Evolutionary conservation across 2,797 vertebrate genomes (phyloP), one percentile per base, ranked within the genome.

Genomic region (Decapterus maruadsi): DNA sequence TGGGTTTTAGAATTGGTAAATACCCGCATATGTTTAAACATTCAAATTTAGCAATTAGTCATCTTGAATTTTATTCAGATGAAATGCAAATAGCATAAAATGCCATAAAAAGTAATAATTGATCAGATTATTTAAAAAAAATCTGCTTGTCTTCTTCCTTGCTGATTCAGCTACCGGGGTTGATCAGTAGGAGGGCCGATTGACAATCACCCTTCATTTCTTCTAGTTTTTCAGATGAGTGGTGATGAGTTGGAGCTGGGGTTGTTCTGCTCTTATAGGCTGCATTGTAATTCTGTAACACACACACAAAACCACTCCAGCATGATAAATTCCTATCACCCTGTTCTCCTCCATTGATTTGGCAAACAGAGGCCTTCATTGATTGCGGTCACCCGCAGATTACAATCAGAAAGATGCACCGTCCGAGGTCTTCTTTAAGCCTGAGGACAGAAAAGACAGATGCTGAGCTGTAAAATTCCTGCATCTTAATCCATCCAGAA

Each of bases 331-430:
- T 84, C 59, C 34, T 46, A 48, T 86, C 78, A 87, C 67, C 82
- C 79, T 69, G 22, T 72, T 89, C 75, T 83, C 83, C 83, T 72
- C 12, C 77, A 89, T 84, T 86, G 87, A 90, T 93, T 83, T 72
- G 72, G 26, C 61, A 78, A 72, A 80, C 87, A 77, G 75, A 82
- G 74, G 66, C 31, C 42, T 26, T 80, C 82, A 91, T 86, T 86
- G 93, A 92, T 87, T 81, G 77, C 22, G 68, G 82, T 86, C 74
- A 71, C 66, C 89, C 71, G 20, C 75, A 82, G 87, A 90, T 92
- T 85, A 78, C 68, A 88, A 87, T 89, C 80, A 86, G 78, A 79
- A 74, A 67, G 76, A 80, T 66, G 65, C 62, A 38, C 74, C 51
- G 59, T 61, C 29, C 14, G 14, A 77, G 57, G 54, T 86, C 81